Conservation (phyloP, 1,140 invertebrate genomes). For the Spodoptera litura region DNA sequence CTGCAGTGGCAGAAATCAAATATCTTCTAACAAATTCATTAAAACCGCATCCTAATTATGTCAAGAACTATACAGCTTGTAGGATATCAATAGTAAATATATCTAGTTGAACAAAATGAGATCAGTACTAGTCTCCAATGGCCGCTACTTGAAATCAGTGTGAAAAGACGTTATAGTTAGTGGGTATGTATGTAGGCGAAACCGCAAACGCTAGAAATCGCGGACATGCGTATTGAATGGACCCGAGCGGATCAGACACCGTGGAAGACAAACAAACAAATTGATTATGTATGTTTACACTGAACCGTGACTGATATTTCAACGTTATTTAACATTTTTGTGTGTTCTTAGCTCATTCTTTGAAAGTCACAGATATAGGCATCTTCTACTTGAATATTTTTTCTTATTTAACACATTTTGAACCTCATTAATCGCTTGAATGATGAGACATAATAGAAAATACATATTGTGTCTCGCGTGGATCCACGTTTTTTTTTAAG, state of each 20-base stretch:
- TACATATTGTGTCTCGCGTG: too few species aligned
- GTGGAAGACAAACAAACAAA: constrained; percentile 4
- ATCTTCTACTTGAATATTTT: too few species aligned
- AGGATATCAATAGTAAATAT: not conserved
- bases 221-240: constrained; percentile 51
- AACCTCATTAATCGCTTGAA: too few species aligned
- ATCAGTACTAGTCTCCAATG: not conserved
- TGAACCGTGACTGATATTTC: not conserved
- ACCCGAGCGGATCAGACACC: constrained; percentile 16
- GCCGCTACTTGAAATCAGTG: constrained; percentile 15
- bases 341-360: too few species aligned
- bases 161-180: constrained; percentile 18
- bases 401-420: too few species aligned
- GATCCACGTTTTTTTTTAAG: too few species aligned
- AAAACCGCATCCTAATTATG: constrained; percentile 12
- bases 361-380: too few species aligned
- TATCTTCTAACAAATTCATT: constrained; percentile 1
- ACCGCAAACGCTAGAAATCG: constrained; percentile 66
- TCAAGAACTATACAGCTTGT: constrained; percentile 11
- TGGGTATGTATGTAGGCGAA: constrained; percentile 46
- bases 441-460: too few species aligned
- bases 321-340: too few species aligned
- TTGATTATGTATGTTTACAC: not conserved
- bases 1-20: not conserved
- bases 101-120: constrained; percentile 4